These are phyloP conservation scores for Machimus atricapillus DNA, from an alignment of 2,888 invertebrate species.

Conservation along the genomic window DNA sequence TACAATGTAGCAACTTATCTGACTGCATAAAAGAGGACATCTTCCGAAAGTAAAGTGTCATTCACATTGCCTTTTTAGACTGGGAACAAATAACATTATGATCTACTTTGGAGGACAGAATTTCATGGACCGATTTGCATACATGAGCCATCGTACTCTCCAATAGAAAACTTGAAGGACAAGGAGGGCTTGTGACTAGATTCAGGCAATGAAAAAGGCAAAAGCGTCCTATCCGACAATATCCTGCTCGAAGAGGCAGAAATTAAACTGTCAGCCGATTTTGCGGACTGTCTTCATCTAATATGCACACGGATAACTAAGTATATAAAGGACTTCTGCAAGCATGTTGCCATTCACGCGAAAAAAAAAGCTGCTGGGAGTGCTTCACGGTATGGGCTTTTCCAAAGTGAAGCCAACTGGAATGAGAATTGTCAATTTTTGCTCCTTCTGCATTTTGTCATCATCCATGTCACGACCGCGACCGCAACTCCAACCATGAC, in stretches of 20 bases:
- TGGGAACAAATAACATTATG: not conserved
- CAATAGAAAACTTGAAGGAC: not conserved
- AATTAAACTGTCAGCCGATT: slow-evolving; percentile 16
- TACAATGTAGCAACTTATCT: not conserved
- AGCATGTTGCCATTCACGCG: not conserved
- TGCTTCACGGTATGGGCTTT: not conserved
- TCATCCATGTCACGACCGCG: not conserved
- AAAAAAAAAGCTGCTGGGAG: not conserved
- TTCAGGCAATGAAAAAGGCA: not conserved
- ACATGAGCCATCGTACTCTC: not conserved
- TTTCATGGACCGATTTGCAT: not conserved
- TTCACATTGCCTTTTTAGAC: not conserved
- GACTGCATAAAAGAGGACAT: not conserved
- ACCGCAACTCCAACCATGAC: not conserved
- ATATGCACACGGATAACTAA: not conserved
- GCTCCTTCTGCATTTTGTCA: not conserved
- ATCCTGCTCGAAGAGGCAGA: not conserved
- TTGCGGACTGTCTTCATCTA: not conserved
- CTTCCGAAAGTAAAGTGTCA: not conserved
- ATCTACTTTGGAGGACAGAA: not conserved
- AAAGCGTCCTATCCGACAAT: not conserved
- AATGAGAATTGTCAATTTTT: not conserved
- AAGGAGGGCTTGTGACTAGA: not conserved
- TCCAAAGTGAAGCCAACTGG: not conserved
- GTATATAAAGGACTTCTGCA: too few species aligned